Conservation (phyloP, 2,888 invertebrate species). For the Caenorhabditis panamensis region DNA sequence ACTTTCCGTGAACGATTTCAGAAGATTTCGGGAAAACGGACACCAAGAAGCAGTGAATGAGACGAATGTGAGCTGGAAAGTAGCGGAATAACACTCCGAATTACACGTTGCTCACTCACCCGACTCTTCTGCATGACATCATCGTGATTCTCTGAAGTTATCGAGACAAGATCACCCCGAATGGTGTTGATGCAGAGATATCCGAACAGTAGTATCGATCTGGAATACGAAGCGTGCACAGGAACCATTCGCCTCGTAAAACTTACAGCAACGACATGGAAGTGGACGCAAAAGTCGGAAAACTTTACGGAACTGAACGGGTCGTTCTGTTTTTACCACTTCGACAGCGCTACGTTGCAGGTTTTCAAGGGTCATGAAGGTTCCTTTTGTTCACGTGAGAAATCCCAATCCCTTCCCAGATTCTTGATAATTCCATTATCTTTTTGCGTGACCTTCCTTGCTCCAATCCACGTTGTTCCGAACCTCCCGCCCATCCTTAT, state of each 20-base stretch:
- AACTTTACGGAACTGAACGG: not conserved
- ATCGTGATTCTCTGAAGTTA: slow-evolving; percentile 31
- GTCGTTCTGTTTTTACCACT: not conserved
- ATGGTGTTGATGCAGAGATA: not conserved
- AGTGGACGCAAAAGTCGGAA: not conserved
- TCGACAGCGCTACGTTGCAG: not conserved
- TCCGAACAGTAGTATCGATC: slow-evolving; percentile 16
- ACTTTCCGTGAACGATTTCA: slow-evolving; percentile 9
- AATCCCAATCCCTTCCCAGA: no score
- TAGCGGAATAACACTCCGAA: not conserved
- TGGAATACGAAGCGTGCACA: not conserved
- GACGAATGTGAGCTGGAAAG: slow-evolving; percentile 33
- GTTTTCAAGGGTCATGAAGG: no score
- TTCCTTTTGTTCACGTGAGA: no score
- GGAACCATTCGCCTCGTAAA: not conserved
- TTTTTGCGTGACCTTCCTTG: no score
- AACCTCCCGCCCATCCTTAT: no score
- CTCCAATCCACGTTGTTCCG: no score
- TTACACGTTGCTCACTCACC: not conserved
- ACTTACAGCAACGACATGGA: slow-evolving; percentile 11
- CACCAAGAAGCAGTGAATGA: slow-evolving; percentile 49
- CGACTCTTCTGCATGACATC: slow-evolving; percentile 37
- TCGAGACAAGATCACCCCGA: not conserved
- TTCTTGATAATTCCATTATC: no score
- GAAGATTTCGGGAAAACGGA: slow-evolving; percentile 23